These are phyloP conservation scores for Zalophus californianus DNA, from an alignment of 2,797 vertebrate genomes.

Conservation along the genomic window DNA sequence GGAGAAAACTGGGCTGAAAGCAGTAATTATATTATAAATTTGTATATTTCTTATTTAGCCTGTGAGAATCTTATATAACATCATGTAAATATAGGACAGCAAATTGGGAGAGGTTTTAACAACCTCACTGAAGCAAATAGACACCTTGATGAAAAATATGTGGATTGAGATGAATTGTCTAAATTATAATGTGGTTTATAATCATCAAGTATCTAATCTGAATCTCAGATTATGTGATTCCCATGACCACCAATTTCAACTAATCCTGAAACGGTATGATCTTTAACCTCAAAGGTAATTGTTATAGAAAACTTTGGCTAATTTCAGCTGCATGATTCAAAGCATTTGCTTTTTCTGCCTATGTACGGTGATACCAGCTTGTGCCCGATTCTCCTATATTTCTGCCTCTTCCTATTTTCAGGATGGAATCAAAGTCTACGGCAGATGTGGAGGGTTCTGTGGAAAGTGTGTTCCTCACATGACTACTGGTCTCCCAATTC, in stretches of 20 bases:
- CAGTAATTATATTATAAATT: not conserved
- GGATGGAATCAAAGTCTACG: conserved; percentile 97
- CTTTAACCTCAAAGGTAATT: not conserved
- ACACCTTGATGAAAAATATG: not conserved
- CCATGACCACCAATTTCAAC: not conserved
- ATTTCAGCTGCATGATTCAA: not conserved
- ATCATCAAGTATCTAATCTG: not conserved
- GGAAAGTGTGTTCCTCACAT: conserved; percentile 96
- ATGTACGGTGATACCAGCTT: rapidly evolving
- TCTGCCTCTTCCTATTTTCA: conserved; percentile 83
- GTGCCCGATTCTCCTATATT: conserved; percentile 43
- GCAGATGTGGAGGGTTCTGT: conserved; percentile 98
- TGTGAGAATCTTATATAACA: not conserved
- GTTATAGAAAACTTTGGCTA: not conserved
- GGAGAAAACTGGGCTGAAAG: not conserved
- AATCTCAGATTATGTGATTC: not conserved
- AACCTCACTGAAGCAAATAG: not conserved
- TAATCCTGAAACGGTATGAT: not conserved
- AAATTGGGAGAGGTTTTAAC: conserved; percentile 1
- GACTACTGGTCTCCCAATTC: conserved; percentile 92
- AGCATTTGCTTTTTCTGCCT: not conserved
- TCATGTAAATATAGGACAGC: not conserved
- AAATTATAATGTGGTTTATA: not conserved
- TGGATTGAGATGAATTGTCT: not conserved
- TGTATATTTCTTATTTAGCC: not conserved